These are phyloP conservation scores for Grantiella picta DNA, from an alignment of 2,113 vertebrate species.

Conservation along the genomic window DNA sequence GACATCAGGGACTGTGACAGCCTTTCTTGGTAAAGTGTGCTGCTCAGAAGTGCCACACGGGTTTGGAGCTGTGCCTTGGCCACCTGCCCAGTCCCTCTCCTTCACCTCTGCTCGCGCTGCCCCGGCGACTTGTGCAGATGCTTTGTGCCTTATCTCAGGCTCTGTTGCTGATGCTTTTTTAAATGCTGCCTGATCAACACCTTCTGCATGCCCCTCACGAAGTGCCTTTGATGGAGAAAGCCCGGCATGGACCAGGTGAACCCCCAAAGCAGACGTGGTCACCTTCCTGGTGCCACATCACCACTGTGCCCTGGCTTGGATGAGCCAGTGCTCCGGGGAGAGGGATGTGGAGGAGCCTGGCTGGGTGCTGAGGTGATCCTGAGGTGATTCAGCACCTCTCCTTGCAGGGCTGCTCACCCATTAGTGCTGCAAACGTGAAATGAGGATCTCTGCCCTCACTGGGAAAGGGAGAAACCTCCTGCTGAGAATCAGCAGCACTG, in stretches of 20 bases:
- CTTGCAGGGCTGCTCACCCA: not conserved
- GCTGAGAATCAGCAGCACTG: not conserved
- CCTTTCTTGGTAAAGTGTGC: slow-evolving; percentile 36
- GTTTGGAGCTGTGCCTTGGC: not conserved
- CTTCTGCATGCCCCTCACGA: not conserved
- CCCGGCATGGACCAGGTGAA: not conserved
- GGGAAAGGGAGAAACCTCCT: not conserved
- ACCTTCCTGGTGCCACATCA: not conserved
- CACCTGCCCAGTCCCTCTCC: not conserved
- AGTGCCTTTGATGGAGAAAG: not conserved
- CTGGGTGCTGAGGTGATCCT: not conserved
- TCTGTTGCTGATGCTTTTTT: not conserved
- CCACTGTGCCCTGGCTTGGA: fast-evolving
- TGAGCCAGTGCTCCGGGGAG: not conserved
- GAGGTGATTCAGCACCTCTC: not conserved
- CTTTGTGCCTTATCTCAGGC: not conserved
- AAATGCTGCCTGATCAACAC: not conserved
- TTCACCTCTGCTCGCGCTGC: not conserved
- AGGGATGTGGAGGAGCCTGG: not conserved
- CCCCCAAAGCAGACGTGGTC: not conserved
- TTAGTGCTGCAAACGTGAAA: not conserved
- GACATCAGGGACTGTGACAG: not conserved
- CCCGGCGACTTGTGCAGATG: not conserved
- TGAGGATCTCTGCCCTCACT: not conserved
- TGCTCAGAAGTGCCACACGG: not conserved